These are phyloP conservation scores for Hirtodrosophila alboralis DNA, from an alignment of 2,888 invertebrate genomes.

Conservation along the genomic window DNA sequence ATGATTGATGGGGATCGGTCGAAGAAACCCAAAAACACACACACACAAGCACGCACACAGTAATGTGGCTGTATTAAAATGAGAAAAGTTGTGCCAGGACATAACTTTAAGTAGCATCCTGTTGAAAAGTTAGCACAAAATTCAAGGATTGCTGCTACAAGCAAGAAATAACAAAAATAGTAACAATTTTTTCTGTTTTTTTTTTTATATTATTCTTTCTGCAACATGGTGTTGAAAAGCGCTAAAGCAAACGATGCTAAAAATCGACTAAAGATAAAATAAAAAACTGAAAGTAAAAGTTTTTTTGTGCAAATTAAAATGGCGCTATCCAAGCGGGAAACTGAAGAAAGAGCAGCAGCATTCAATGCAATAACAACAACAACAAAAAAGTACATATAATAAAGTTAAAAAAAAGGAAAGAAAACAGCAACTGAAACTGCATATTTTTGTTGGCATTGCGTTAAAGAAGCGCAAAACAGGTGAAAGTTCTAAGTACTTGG, in stretches of 20 bases:
- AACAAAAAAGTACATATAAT: not conserved
- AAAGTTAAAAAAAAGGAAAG: not conserved
- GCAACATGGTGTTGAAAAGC: constrained; percentile 11
- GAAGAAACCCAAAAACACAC: constrained; percentile 2
- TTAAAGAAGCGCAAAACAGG: constrained; percentile 6
- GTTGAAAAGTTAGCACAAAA: not conserved
- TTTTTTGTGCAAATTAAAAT: constrained; percentile 11
- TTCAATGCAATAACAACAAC: constrained; percentile 1
- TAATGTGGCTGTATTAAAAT: not conserved
- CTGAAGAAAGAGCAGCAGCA: not conserved
- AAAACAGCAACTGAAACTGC: not conserved
- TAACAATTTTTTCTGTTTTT: too few species aligned
- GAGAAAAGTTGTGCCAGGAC: constrained; percentile 1
- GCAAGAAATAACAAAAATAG: constrained; percentile 1
- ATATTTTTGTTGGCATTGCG: constrained; percentile 4
- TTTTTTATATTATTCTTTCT: too few species aligned
- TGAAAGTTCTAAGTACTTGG: constrained; percentile 3
- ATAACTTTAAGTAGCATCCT: constrained; percentile 1
- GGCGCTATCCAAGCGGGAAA: not conserved
- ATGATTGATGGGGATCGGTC: too few species aligned
- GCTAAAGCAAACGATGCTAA: constrained; percentile 1
- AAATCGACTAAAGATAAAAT: not conserved
- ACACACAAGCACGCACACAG: not conserved
- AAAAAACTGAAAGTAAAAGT: not conserved
- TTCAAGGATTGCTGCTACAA: not conserved